phyloP scores from a whole-genome alignment of 2,113 vertebrate species.

The Prinia subflava region DNA sequence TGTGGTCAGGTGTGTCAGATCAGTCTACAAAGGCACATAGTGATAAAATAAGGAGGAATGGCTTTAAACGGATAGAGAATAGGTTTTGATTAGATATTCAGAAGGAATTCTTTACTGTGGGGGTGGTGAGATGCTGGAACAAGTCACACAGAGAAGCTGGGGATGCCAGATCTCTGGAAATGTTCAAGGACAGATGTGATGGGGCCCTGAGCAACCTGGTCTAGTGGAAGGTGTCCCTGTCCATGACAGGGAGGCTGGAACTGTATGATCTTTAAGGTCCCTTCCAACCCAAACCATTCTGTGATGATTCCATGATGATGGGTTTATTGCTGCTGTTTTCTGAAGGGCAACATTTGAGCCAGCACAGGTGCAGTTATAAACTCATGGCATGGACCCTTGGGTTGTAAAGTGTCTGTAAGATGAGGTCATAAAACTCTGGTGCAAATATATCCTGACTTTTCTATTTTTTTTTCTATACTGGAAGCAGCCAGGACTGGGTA shows the following conservation, averaged over 20 bases:
- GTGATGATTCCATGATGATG: neutral
- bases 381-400: rapidly evolving
- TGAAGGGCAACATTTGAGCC: neutral
- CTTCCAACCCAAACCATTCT: neutral
- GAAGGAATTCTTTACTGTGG: neutral
- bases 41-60: neutral
- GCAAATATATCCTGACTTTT: neutral
- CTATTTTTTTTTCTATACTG: neutral
- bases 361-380: neutral
- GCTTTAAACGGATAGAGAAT: neutral
- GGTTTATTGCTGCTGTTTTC: neutral
- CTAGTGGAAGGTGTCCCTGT: neutral
- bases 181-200: neutral
- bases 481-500: neutral
- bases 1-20: neutral
- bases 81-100: neutral
- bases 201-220: neutral
- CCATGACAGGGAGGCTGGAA: neutral
- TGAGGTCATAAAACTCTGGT: neutral
- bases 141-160: neutral
- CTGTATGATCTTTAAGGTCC: neutral
- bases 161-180: neutral
- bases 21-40: neutral
- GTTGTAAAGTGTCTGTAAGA: neutral
- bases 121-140: neutral